Evolutionary conservation across 2,888 invertebrate genomes (phyloP).

Genomic region (Leucophenga maculata): DNA sequence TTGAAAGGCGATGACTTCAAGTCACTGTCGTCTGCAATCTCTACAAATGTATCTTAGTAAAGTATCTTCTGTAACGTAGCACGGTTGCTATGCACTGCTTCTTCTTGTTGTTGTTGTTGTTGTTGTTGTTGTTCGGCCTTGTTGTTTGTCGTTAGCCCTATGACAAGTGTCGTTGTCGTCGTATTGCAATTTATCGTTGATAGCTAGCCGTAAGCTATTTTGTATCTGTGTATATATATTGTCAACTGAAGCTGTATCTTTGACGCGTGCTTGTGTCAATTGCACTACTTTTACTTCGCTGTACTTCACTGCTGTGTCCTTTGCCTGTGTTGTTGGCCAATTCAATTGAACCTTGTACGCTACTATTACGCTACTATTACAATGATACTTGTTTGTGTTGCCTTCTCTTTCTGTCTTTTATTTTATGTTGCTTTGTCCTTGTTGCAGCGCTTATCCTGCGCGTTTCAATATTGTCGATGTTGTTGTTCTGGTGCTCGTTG

Average conservation of each 20-base stretch:
- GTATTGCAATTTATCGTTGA: neutral
- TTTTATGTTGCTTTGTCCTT: neutral
- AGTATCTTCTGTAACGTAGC: too few species aligned
- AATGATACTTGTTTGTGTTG: neutral
- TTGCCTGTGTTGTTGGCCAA: conserved; percentile 13
- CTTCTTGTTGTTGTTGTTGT: conserved; percentile 34
- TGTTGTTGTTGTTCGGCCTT: conserved; percentile 28
- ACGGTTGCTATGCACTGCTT: conserved; percentile 20
- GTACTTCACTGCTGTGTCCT: conserved; percentile 13
- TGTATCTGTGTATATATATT: conserved; percentile 1
- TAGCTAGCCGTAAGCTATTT: neutral
- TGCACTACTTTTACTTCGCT: neutral
- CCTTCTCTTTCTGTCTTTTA: neutral
- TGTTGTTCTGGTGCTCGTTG: conserved; percentile 15
- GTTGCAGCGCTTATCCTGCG: neutral
- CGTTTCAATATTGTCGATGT: conserved; percentile 29
- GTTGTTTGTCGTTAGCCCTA: neutral
- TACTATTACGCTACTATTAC: neutral
- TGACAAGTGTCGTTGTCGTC: neutral
- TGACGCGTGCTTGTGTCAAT: neutral
- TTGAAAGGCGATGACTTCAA: conserved; percentile 10
- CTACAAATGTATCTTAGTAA: neutral
- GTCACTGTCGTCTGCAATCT: conserved; percentile 27
- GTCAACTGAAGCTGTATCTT: neutral
- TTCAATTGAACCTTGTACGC: conserved; percentile 16